Base-by-base conservation (phyloP, 1,140 invertebrate species). In the Bilobella aurantiaca region DNA sequence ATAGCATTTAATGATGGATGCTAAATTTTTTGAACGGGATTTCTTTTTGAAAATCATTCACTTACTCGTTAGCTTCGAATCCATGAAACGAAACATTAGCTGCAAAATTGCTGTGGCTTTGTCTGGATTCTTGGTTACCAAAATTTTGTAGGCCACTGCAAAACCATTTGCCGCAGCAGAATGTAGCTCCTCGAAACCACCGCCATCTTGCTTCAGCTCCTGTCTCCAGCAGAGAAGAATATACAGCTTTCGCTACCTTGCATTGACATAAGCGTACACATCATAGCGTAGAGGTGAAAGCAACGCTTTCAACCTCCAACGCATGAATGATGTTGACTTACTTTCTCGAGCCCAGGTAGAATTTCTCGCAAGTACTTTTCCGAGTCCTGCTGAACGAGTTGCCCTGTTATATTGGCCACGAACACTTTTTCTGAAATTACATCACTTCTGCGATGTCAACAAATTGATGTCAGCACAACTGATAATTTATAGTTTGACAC, bases 281-380 rank as follows among this genome's bases (percentile, higher is more conserved):
- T n/a, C n/a, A n/a, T n/a, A n/a, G n/a, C n/a, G n/a, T n/a, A n/a
- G n/a, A n/a, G n/a, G n/a, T n/a, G n/a, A n/a, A n/a, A n/a, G n/a
- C n/a, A n/a, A n/a, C n/a, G n/a, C n/a, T n/a, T n/a, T n/a, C n/a
- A n/a, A n/a, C n/a, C n/a, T n/a, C n/a, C n/a, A n/a, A n/a, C n/a
- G n/a, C n/a, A n/a, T n/a, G n/a, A n/a, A n/a, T n/a, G n/a, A n/a
- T 32, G 23, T 58, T 12, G 18, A 14, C 46, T 59, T 57, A 68
- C 65, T 23, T 65, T 5, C 18, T 64, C 62, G 18, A 71, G 27
- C 3, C 31, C 5, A 25, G 69, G 69, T 23, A 65, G 49, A 27
- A 71, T 60, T 42, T 66, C 64, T 28, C 42, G 61, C 23, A 71
- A 68, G 32, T 67, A 59, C 25, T 60, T 27, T 28, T 62, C 63